These are phyloP conservation scores for Electrona antarctica DNA, from an alignment of 2,113 vertebrate genomes.

Conservation along the genomic window DNA sequence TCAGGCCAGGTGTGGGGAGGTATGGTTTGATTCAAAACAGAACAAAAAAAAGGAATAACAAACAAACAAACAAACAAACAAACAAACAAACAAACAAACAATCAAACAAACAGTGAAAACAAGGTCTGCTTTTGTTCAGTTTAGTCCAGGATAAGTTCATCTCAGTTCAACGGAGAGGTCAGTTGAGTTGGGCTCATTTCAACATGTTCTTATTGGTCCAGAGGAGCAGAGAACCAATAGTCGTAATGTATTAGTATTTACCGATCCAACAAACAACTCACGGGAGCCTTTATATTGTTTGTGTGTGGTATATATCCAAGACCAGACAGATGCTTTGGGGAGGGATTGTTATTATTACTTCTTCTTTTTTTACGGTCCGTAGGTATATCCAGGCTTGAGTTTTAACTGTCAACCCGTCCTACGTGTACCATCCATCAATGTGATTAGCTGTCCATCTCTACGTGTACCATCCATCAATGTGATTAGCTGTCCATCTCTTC, in stretches of 20 bases:
- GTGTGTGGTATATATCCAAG: constrained; percentile 4
- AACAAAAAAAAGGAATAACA: not conserved
- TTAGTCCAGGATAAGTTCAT: constrained; percentile 11
- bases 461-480: not conserved
- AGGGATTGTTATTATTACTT: not conserved
- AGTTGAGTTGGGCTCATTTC: not conserved
- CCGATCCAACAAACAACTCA: constrained; percentile 3
- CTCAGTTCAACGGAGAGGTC: constrained; percentile 26
- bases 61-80: not conserved
- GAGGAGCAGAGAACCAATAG: no score
- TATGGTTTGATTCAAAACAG: no score
- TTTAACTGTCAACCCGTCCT: constrained; percentile 26
- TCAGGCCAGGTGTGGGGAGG: constrained; percentile 1
- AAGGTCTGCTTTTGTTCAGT: not conserved
- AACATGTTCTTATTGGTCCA: not conserved
- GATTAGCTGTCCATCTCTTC: not conserved
- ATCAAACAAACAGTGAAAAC: not conserved
- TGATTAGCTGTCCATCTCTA: constrained; percentile 9
- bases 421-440: constrained; percentile 8
- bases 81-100: no score
- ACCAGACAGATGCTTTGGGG: not conserved
- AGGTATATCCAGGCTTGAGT: constrained; percentile 26
- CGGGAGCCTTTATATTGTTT: not conserved
- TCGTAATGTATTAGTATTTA: not conserved
- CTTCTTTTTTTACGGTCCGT: constrained; percentile 21